Percentiles rank a stretch among this genome's conserved stretches.
Evolutionary conservation across 2,888 invertebrate genomes (phyloP).

Genomic region (Drosophila cognata): DNA sequence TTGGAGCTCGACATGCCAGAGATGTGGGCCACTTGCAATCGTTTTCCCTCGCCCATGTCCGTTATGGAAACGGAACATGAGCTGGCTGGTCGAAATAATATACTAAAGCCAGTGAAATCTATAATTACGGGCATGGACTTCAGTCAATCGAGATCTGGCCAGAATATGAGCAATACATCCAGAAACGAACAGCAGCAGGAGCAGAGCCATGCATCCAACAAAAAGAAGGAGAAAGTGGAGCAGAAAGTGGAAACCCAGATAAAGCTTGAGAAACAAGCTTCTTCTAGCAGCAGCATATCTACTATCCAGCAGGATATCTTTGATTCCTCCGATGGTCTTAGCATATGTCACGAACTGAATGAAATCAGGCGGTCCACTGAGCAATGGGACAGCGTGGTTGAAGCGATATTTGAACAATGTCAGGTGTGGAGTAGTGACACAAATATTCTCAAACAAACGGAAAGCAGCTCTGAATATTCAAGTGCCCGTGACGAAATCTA

Average conservation of each 20-base stretch:
- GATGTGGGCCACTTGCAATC: constrained; percentile 26
- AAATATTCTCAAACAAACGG: background rate
- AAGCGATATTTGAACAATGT: constrained; percentile 2
- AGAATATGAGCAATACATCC: too few species aligned
- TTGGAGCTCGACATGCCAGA: constrained; percentile 35
- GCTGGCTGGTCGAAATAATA: background rate
- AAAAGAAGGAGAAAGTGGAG: background rate
- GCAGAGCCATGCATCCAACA: too few species aligned
- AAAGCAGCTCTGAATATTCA: background rate
- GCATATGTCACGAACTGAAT: constrained; percentile 15
- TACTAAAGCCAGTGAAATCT: constrained; percentile 21
- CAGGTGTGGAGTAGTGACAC: background rate
- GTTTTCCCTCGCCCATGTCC: constrained; percentile 66
- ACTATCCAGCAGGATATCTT: background rate
- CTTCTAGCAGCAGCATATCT: background rate
- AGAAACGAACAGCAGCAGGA: background rate
- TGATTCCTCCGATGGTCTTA: constrained; percentile 3
- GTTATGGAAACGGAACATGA: constrained; percentile 27
- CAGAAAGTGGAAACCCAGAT: background rate
- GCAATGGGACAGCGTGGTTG: constrained; percentile 22
- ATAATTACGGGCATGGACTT: constrained; percentile 21
- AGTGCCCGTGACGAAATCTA: background rate
- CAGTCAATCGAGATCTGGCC: background rate
- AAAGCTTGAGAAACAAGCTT: background rate
- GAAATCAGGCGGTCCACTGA: constrained; percentile 12